Evolutionary conservation across 1,140 invertebrate species (phyloP).

Genomic region (Drosophila bifasciata): DNA sequence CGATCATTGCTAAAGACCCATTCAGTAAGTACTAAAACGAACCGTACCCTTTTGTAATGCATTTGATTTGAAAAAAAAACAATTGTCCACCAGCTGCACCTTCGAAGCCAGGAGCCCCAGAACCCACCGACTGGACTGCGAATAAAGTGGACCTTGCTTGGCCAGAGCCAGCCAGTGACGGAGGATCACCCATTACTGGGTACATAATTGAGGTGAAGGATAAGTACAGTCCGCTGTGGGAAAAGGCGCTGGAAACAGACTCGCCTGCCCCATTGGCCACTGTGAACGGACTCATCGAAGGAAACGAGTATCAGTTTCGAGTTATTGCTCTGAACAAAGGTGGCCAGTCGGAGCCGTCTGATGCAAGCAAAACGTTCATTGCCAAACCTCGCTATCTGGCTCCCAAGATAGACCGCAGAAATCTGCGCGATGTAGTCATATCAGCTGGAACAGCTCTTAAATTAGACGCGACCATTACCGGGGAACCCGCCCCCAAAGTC

Average conservation of each 20-base stretch:
- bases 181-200: slow-evolving; percentile 95
- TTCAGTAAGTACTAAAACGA: slow-evolving; percentile 85
- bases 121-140: slow-evolving; percentile 95
- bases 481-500: slow-evolving; percentile 95
- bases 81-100: slow-evolving; percentile 86
- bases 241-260: slow-evolving; percentile 93
- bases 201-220: slow-evolving; percentile 99
- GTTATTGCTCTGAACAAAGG: slow-evolving; percentile 98
- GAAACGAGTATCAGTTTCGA: slow-evolving; percentile 99
- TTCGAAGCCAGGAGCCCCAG: slow-evolving; percentile 92
- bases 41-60: too few species aligned
- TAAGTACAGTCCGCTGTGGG: slow-evolving; percentile 97
- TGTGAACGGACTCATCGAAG: slow-evolving; percentile 95
- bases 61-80: not conserved
- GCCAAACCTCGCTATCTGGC: slow-evolving; percentile 96
- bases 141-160: slow-evolving; percentile 95
- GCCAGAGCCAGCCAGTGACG: slow-evolving; percentile 92
- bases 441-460: slow-evolving; percentile 97
- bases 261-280: slow-evolving; percentile 89
- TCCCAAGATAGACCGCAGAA: slow-evolving; percentile 97
- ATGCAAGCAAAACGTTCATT: slow-evolving; percentile 93
- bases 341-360: slow-evolving; percentile 94
- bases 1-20: slow-evolving; percentile 98
- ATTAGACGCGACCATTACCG: slow-evolving; percentile 95
- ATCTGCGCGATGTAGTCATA: slow-evolving; percentile 93